Base-by-base conservation (phyloP, 1,140 invertebrate species). In the Agrilus planipennis region DNA sequence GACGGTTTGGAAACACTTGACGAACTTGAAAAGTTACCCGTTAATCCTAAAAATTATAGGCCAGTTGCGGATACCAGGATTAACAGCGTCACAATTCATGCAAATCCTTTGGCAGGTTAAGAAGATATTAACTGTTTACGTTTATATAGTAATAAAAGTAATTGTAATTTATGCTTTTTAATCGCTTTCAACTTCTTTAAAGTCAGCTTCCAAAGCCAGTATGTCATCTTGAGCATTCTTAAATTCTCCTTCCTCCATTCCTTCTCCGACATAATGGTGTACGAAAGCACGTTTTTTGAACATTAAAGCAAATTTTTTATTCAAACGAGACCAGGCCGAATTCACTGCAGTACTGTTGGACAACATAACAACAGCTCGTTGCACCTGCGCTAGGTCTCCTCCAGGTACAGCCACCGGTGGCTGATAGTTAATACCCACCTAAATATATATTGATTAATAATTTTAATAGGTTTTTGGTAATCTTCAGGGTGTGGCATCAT, bases 1-100 rank as follows among this genome's bases (percentile, higher is more conserved):
- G 94, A 98, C 76, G 95, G 95, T 11, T 84, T 96, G 61, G 93
- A 98, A 59, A 80, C 83, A 0, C 65, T 99, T 11, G 93, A 99
- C 63, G 89, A 95, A 59, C 67, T 99, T 42, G 95, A 99, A 64
- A 97, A 96, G 62, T 63, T 92, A 37, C 79, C 88, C 22, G 91
- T 98, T 0, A 91, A 93, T 66, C 80, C 89, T 11, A 96, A 96
- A 66, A 92, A 84, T 62, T 92, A 77, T 57, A 78, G 76, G 58
- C 92, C 92, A 1, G 59, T 91, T 9, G 78, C 70, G 25, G 90
- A 94, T 55, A 84, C 78, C 10, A 77, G 77, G 61, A 84, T 97
- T 44, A 89, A 88, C 54, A 77, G 72, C 52, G 71, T 95, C 11
- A 94, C 89, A 7, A 92, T 98, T 61, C 92, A 97, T 73, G 91